Evolutionary conservation across 2,888 invertebrate genomes (phyloP).

Genomic region (Chaetogeoica ovagalla): DNA sequence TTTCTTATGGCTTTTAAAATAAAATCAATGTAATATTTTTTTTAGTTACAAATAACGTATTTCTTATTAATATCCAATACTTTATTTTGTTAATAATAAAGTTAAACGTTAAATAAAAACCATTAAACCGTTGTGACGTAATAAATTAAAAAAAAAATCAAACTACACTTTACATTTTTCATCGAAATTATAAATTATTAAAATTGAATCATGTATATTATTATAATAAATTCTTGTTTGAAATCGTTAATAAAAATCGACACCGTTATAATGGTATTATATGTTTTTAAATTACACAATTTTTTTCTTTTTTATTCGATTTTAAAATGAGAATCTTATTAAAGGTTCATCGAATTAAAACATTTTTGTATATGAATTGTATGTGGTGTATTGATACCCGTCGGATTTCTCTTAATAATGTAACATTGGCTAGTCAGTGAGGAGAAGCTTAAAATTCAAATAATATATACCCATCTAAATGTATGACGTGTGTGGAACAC

Average conservation of each 20-base stretch:
- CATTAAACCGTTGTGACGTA: no score
- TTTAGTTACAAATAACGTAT: no score
- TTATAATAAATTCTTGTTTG: not conserved
- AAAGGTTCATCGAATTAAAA: slow-evolving; percentile 26
- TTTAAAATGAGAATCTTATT: slow-evolving; percentile 1
- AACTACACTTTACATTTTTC: no score
- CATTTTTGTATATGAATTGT: slow-evolving; percentile 3
- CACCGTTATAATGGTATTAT: not conserved
- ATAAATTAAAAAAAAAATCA: no score
- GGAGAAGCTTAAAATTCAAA: slow-evolving; percentile 18
- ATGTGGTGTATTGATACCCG: slow-evolving; percentile 1
- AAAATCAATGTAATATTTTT: no score
- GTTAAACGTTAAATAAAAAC: no score
- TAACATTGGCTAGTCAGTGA: slow-evolving; percentile 14
- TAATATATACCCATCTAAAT: not conserved
- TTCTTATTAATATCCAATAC: no score
- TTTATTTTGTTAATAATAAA: no score
- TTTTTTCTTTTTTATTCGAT: slow-evolving; percentile 24
- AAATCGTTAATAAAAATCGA: not conserved
- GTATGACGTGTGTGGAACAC: no score
- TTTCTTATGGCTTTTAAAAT: no score
- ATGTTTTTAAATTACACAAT: slow-evolving; percentile 13
- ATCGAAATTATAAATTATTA: no score
- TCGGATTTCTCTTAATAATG: slow-evolving; percentile 26
- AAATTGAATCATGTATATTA: not conserved